phyloP scores from a whole-genome alignment of 2,113 vertebrate species.

The Acinonyx jubatus region DNA sequence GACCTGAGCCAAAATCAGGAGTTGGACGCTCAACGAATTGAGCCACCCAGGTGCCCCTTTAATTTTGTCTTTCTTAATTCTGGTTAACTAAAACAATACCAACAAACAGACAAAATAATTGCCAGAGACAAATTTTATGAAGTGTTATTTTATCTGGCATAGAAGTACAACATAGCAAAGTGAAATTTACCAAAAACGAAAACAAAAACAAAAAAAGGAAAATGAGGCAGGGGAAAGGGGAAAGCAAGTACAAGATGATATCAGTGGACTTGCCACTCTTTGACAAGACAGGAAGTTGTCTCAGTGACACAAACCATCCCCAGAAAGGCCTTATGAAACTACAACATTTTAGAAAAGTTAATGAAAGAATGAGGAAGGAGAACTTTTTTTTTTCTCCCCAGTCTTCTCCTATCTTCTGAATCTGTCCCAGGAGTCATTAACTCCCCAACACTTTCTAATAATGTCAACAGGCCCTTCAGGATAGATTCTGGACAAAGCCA shows the following conservation, averaged over 20 bases:
- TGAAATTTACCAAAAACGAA: background rate
- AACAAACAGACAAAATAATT: background rate
- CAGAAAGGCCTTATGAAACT: background rate
- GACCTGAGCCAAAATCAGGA: too few species aligned
- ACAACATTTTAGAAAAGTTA: background rate
- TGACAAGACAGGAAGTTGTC: background rate
- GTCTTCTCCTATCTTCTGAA: background rate
- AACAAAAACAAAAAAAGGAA: background rate
- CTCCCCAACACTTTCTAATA: background rate
- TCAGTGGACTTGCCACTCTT: background rate
- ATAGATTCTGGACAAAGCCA: background rate
- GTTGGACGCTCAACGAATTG: too few species aligned
- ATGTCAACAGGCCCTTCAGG: accelerated
- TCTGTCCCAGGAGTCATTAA: background rate
- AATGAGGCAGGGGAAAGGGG: background rate
- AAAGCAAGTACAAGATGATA: background rate
- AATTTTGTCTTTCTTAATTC: background rate
- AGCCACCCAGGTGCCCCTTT: too few species aligned
- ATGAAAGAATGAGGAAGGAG: background rate
- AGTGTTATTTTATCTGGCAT: background rate
- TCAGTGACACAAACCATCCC: background rate
- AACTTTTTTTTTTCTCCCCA: background rate
- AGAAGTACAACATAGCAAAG: background rate
- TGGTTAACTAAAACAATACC: background rate
- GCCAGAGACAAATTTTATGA: background rate